phyloP scores from a whole-genome alignment of 2,113 vertebrate genomes.

The Gobiocypris rarus region DNA sequence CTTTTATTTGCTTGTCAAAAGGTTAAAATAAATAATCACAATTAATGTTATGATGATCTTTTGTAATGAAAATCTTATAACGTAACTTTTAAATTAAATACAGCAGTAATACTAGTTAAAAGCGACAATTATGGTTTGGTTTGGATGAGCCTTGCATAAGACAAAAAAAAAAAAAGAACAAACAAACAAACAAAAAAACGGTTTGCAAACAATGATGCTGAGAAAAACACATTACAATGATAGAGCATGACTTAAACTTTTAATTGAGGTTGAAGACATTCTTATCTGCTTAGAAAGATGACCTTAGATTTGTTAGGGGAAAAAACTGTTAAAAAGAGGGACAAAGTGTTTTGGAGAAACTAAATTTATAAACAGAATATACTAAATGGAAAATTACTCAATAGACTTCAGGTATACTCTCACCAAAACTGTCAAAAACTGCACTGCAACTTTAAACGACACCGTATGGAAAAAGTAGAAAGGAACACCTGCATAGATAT shows the following conservation, averaged over 20 bases:
- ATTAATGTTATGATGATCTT: no score
- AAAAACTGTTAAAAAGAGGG: not conserved
- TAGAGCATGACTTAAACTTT: not conserved
- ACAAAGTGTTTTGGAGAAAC: not conserved
- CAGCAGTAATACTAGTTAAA: not conserved
- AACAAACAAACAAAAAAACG: no score
- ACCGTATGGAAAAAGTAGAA: conserved; percentile 48
- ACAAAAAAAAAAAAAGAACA: no score
- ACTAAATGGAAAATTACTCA: not conserved
- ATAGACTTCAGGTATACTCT: conserved; percentile 9
- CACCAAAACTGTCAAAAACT: conserved; percentile 13
- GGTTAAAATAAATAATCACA: no score
- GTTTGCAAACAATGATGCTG: not conserved
- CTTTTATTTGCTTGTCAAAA: no score
- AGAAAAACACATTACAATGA: not conserved
- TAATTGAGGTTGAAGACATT: not conserved
- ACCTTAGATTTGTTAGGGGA: not conserved
- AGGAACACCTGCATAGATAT: conserved; percentile 56
- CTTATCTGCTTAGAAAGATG: not conserved
- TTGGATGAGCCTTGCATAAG: not conserved
- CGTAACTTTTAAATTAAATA: not conserved
- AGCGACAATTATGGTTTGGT: not conserved
- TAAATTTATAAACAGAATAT: not conserved
- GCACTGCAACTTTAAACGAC: conserved; percentile 46
- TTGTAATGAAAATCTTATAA: not conserved